Evolutionary conservation across 2,797 vertebrate genomes (phyloP).

Genomic region (Clarias platycephalus): DNA sequence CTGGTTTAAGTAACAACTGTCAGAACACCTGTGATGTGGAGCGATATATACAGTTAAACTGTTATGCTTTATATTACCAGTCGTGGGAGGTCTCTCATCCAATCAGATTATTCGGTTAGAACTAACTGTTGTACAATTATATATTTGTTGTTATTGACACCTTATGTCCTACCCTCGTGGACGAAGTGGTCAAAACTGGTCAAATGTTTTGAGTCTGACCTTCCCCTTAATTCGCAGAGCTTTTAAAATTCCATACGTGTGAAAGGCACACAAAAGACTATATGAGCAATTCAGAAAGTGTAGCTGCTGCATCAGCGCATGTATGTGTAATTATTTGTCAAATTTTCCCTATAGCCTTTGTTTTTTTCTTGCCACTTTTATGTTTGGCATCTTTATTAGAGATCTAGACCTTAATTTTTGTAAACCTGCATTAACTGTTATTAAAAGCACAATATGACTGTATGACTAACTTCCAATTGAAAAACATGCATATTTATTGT

Average conservation of each 20-base stretch:
- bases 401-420: background rate
- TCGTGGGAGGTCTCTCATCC: too few relatives aligned
- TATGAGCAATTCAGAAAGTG: background rate
- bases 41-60: too few relatives aligned
- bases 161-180: background rate
- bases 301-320: background rate
- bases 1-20: too few relatives aligned
- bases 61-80: too few relatives aligned
- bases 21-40: too few relatives aligned
- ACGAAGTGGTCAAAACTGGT: background rate
- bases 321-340: background rate
- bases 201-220: background rate
- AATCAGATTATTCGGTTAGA: too few relatives aligned
- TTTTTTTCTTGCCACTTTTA: background rate
- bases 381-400: background rate
- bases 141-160: background rate
- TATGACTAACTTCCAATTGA: background rate
- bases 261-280: background rate
- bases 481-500: background rate
- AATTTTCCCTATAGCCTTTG: background rate
- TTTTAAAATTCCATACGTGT: background rate
- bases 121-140: too few relatives aligned
- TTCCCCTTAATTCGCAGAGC: background rate
- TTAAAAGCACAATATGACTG: background rate
- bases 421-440: background rate